phyloP scores from a whole-genome alignment of 2,113 vertebrate genomes.

The Theristicus caerulescens region DNA sequence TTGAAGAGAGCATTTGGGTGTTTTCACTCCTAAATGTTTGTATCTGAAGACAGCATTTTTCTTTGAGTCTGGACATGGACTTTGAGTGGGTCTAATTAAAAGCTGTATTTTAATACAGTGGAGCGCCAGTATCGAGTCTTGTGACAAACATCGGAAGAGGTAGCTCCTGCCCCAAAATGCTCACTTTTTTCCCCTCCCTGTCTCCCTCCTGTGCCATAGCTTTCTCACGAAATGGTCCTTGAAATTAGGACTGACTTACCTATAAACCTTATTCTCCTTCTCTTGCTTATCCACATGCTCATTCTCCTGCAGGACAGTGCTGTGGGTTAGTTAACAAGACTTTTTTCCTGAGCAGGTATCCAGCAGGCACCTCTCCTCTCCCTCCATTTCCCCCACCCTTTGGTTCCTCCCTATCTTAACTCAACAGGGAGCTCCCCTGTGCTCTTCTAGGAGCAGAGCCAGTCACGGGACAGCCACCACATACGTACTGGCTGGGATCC shows the following conservation, averaged over 20 bases:
- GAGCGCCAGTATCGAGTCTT: not conserved
- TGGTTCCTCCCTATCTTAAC: not conserved
- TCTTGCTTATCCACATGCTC: not conserved
- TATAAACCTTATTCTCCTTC: not conserved
- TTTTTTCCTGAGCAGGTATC: not conserved
- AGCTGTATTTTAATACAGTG: not conserved
- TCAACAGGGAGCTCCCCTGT: not conserved
- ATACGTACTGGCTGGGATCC: not conserved
- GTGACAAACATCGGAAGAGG: not conserved
- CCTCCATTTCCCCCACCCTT: not conserved
- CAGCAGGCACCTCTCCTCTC: not conserved
- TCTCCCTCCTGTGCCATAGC: not conserved
- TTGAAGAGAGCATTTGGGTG: not conserved
- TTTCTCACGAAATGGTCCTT: not conserved
- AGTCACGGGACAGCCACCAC: not conserved
- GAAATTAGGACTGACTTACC: not conserved
- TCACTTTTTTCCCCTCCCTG: fast-evolving
- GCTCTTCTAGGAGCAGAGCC: not conserved
- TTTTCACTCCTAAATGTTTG: not conserved
- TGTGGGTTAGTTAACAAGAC: not conserved
- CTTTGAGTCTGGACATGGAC: not conserved
- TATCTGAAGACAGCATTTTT: not conserved
- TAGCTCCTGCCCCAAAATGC: not conserved
- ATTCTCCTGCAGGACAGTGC: not conserved
- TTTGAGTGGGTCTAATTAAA: not conserved